Evolutionary conservation across 2,888 invertebrate species (phyloP), one percentile per base, ranked within the genome.

Genomic region (Drosophila tanythrix): DNA sequence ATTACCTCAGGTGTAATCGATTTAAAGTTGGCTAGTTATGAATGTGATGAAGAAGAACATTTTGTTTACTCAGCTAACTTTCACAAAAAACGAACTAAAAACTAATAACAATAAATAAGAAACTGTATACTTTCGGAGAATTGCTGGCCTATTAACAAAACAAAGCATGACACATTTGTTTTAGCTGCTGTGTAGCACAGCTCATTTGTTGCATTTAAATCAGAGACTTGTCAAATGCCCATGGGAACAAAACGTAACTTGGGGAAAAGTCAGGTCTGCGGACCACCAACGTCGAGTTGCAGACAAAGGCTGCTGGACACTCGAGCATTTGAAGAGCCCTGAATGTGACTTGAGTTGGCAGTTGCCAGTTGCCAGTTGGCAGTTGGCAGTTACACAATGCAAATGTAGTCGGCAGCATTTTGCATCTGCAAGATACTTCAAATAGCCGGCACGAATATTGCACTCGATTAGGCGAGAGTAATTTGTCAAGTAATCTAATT

Each of bases 401-500:
- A 51, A 63, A 62, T 67, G 52, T 25, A 8, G 35, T 18, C 31
- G 11, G 6, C 11, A 51, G 51, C 31, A 33, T 43, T 51, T 60
- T 52, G 35, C 66, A 66, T 66, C 61, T 50, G 52, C 38, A 35
- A 58, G 46, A 40, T 46, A 67, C 13, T 57, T 40, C 27, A 27
- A 50, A 51, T 48, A 43, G 56, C 15, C 51, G 33, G 62, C 50
- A 46, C 55, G 53, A 70, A 56, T 63, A 62, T 51, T 63, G 51
- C 21, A 61, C 25, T 21, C 46, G 57, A 58, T 57, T 53, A 29
- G 50, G 50, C 56, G 27, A 40, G 66, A 63, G 59, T 63, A 70
- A 79, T 70, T 66, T 79, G 77, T 79, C 74, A 74, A 74, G 50
- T 77, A 74, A 79, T 74, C 75, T 70, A 79, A 77, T 74, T 77